Evolutionary conservation across 2,113 vertebrate genomes (phyloP), one percentile per base, ranked within the genome.

Genomic region (Nothocercus julius): DNA sequence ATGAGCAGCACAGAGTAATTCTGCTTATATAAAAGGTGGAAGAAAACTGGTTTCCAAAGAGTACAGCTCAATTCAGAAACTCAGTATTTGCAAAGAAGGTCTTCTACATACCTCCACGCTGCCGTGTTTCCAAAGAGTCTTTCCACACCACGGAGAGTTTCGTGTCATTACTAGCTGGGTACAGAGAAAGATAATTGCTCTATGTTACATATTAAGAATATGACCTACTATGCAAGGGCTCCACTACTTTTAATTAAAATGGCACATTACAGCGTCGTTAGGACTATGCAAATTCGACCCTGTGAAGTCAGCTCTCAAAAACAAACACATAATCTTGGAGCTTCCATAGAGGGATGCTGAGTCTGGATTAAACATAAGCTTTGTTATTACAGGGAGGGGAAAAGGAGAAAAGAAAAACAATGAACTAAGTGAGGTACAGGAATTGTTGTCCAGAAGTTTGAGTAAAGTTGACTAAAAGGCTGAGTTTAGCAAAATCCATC

Each of bases 171-270:
- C 66, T 40, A 42, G 36, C 42, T 49, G 62, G 27, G 59, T 75
- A 78, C 66, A 7, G 5, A 56, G 84, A 94, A 87, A 78, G n/a
- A 68, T 89, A 82, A 85, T 82, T 79, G 44, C 13, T 44, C 38
- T 53, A 4, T 40, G 78, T 75, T 93, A 95, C 66, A 36, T 70
- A 66, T 13, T 54, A 85, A 38, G 58, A 13, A 75, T 90, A 84
- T 85, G 20, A 93, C 54, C 94, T 92, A 70, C 49, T 89, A 73
- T 89, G 62, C 81, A 89, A 95, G 28, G 32, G 53, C 32, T 92
- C 45, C 76, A 49, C 20, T 42, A 34, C 36, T 75, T 69, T 81
- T 56, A 95, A 87, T 64, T 82, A 79, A 89, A 82, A 47, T 38
- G 72, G 34, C 25, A 38, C 8, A 0, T 21, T 45, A 12, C 62